phyloP scores from a whole-genome alignment of 1,140 invertebrate genomes.

The Zaprionus camerounensis region DNA sequence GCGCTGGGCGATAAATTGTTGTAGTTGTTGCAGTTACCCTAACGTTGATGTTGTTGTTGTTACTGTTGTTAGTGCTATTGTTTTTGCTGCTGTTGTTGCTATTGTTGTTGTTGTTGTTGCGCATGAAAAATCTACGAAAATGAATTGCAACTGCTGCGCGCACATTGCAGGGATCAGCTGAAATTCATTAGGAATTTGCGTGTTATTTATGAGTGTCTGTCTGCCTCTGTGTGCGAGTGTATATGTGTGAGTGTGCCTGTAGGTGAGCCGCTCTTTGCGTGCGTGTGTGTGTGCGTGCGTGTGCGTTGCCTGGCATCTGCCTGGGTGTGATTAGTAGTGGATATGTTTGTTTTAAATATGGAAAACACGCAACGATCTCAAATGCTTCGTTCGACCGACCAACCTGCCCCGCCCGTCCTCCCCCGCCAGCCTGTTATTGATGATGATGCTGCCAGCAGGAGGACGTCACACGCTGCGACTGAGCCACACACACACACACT shows the following conservation, averaged over 20 bases:
- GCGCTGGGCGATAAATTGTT: slow-evolving; percentile 75
- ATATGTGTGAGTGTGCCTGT: slow-evolving; percentile 22
- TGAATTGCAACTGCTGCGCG: slow-evolving; percentile 76
- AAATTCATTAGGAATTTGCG: slow-evolving; percentile 82
- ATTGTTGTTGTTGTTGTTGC: slow-evolving; percentile 35
- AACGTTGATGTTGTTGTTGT: slow-evolving; percentile 17
- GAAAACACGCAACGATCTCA: slow-evolving; percentile 59
- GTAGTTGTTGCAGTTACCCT: neutral
- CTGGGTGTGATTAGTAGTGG: slow-evolving; percentile 71
- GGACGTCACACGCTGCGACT: neutral
- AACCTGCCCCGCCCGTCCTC: neutral
- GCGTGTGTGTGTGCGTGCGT: slow-evolving; percentile 21
- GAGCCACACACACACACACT: neutral
- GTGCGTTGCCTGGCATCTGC: slow-evolving; percentile 28
- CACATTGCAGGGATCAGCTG: slow-evolving; percentile 77
- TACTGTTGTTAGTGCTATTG: slow-evolving; percentile 47
- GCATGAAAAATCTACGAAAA: slow-evolving; percentile 77
- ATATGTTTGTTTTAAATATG: slow-evolving; percentile 80
- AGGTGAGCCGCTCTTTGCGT: neutral
- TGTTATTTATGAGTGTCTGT: slow-evolving; percentile 75
- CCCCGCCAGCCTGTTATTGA: slow-evolving; percentile 55
- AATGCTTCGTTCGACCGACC: slow-evolving; percentile 8
- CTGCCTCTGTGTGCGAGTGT: slow-evolving; percentile 30
- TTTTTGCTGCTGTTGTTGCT: slow-evolving; percentile 33
- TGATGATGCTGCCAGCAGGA: slow-evolving; percentile 59